Evolutionary conservation across 1,140 invertebrate genomes (phyloP), one percentile per base, ranked within the genome.

Genomic region (Oryctes rhinoceros): DNA sequence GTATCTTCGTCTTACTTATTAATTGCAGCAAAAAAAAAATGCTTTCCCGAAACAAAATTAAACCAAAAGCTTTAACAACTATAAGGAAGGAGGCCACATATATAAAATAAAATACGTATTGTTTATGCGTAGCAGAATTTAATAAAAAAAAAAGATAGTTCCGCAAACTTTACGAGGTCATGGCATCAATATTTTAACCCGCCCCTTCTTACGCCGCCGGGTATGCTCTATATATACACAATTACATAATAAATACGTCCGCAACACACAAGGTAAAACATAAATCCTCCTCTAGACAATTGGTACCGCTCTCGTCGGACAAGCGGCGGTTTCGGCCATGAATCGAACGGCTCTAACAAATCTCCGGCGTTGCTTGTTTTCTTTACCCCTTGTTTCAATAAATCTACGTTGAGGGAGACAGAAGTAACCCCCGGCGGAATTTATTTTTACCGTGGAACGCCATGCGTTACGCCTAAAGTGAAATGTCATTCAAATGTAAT

Each of bases 401-500:
- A 71, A 71, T 71, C 65, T 71, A 71, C 24, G 65, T 37, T 35
- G 18, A 24, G 65, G 65, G 53, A 18, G 18, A 59, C 15, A 24
- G 20, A 71, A 71, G 65, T 71, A 71, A 71, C 65, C 65, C 62
- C 24, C 24, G 53, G 18, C 53, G 65, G 65, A 71, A 71, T 71
- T 71, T 71, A 71, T 71, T 71, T 71, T 71, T 71, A 71, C 65
- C 65, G 65, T 24, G 65, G 24, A 35, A 37, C 65, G 20, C 65
- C 65, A 30, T 35, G 65, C 65, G 65, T 37, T 71, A 37, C 65
- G 20, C 65, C 65, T 37, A 24, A 71, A 71, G 65, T 71, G 24
- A 71, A 71, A 71, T 71, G 65, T 71, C 65, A 71, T 71, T 71
- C 65, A 71, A 71, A 71, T 71, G 65, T 71, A 71, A 71, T 71